Base-by-base conservation (phyloP, 2,888 invertebrate genomes). In the Apamea crenata region DNA sequence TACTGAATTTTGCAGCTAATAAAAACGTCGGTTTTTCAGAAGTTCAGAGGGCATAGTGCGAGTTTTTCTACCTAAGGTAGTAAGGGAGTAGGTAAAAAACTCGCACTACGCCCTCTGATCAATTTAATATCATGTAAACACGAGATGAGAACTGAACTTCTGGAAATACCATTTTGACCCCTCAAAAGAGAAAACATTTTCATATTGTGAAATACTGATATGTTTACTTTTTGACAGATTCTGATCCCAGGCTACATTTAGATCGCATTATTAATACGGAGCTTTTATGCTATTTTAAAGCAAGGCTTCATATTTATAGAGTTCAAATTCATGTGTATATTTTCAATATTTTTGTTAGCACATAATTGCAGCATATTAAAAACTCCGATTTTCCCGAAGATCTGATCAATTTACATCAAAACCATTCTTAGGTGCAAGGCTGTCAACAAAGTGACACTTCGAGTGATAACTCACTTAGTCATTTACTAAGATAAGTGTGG, bases 391-490 rank as follows among this genome's bases (percentile, higher is more conserved):
- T 66, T 32, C 29, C 36, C 29, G 18, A 56, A 29, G 14, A 40
- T 50, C 3, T n/a, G 7, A 21, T 66, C 4, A 32, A 21, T 73
- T 25, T 18, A 76, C 16, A 32, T 53, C 25, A 77, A 68, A 68
- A 83, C 63, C 47, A 66, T n/a, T 6, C 4, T 32, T 1, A 50
- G 50, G 56, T 81, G 67, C 32, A 81, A 71, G 67, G 50, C n/a
- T 65, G n/a, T 40, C n/a, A 70, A 69, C 44, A 66, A 74, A 21
- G 18, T 56, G 70, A 56, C 61, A 67, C 18, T 16, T 59, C 36
- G 7, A 65, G 16, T 47, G 40, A 81, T 75, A 71, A 81, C 63
- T 72, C 16, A 74, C 59, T 71, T 81, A 63, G 32, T 80, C 0
- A 36, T 68, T 75, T 74, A 70, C 56, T 63, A 40, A n/a, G 59